These are phyloP conservation scores for Mantis religiosa DNA, from an alignment of 2,888 invertebrate genomes.

Conservation along the genomic window DNA sequence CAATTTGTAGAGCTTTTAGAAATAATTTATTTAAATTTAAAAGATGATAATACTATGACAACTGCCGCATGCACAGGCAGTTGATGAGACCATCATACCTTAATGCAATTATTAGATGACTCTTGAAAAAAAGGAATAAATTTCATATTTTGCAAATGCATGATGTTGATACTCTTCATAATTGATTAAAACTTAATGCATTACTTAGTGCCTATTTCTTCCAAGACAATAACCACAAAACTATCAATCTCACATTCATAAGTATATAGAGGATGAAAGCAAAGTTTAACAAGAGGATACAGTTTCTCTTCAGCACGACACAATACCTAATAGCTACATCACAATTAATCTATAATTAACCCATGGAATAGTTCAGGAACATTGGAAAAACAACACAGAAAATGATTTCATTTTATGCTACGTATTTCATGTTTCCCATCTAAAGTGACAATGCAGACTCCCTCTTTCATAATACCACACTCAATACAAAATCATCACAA, in stretches of 20 bases:
- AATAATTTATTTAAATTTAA: background rate
- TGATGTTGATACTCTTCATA: background rate
- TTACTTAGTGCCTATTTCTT: background rate
- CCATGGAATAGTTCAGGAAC: conserved; percentile 10
- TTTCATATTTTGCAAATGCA: background rate
- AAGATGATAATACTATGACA: no score
- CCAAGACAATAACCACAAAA: background rate
- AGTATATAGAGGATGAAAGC: background rate
- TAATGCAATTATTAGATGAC: no score
- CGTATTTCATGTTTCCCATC: background rate
- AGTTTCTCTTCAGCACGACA: background rate
- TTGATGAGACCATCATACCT: no score
- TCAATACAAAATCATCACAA: background rate
- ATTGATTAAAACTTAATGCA: background rate
- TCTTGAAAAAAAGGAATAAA: background rate
- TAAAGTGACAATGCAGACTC: background rate
- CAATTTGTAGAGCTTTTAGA: background rate
- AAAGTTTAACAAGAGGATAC: background rate
- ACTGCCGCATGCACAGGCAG: no score
- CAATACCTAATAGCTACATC: conserved; percentile 1
- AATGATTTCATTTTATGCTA: background rate
- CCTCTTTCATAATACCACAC: background rate
- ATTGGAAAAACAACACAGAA: conserved; percentile 1
- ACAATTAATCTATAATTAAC: conserved; percentile 10
- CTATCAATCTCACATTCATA: conserved; percentile 2